Conservation (phyloP, 2,888 invertebrate genomes). For the Acanthoscelides obtectus region DNA sequence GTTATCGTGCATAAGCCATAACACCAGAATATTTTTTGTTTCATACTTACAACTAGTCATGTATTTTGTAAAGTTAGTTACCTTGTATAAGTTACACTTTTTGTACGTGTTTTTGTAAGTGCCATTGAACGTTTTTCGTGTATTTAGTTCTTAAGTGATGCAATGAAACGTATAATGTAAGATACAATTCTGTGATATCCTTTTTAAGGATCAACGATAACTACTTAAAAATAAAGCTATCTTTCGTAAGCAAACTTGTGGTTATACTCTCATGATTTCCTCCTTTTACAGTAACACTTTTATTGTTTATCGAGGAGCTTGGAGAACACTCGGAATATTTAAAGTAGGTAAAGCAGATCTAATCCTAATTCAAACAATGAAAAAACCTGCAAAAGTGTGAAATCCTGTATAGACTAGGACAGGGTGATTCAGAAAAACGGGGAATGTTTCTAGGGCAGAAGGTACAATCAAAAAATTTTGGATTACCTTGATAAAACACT, state of each 20-base stretch:
- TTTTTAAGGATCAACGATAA: slow-evolving; percentile 34
- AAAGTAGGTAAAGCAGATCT: too few species aligned
- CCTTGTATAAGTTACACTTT: background rate
- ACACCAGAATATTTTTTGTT: background rate
- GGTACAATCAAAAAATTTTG: too few species aligned
- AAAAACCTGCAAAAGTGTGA: too few species aligned
- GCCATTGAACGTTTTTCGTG: slow-evolving; percentile 23
- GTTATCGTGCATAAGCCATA: background rate
- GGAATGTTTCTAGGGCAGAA: too few species aligned
- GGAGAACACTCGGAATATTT: too few species aligned
- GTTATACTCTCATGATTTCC: too few species aligned
- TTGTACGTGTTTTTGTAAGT: slow-evolving; percentile 24
- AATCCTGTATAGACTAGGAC: too few species aligned
- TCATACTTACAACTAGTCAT: background rate
- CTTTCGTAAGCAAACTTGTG: background rate
- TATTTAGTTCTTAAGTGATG: slow-evolving; percentile 14
- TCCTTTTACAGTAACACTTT: too few species aligned
- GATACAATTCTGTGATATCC: slow-evolving; percentile 44
- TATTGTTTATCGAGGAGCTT: too few species aligned
- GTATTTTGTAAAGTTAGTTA: background rate
- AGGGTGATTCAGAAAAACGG: too few species aligned
- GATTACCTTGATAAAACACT: too few species aligned
- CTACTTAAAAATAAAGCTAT: slow-evolving; percentile 24
- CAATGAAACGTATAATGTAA: slow-evolving; percentile 32
- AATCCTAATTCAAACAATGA: too few species aligned